Base-by-base conservation (phyloP, 2,797 vertebrate species). In the Sebastes oblongus region DNA sequence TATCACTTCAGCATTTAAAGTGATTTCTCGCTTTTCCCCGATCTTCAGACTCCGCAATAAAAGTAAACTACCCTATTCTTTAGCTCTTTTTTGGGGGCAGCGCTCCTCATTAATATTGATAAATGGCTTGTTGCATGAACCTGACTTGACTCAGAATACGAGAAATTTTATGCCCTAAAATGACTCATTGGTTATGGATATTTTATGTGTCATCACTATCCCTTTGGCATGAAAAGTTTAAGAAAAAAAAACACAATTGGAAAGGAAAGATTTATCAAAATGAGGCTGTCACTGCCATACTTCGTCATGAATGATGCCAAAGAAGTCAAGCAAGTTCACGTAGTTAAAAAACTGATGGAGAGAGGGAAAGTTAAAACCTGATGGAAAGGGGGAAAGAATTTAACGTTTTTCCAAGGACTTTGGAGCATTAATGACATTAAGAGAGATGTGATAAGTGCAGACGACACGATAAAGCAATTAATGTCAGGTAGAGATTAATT, bases 401-500 rank as follows among this genome's bases (percentile, higher is more conserved):
- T 27, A 67, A 68, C 55, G 20, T 72, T 68, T 83, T 70, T 30
- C 30, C 74, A 78, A 88, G 82, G 78, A 85, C 83, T 77, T 79
- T 75, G 39, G 55, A 69, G 78, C 66, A 46, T 81, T 66, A 76
- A 76, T 74, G 74, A 24, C 80, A 66, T 52, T n/a, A 78, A 74
- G 52, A 81, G 36, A 79, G 66, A 66, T n/a, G 73, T 3, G 76
- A 82, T 89, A 88, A 79, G 68, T 83, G 61, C 74, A 72, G 82
- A 80, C 2, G 66, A 66, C 70, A 76, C 10, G 70, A 80, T 81
- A 73, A 42, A 62, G 77, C 79, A 88, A 87, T 88, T 85, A 76
- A 84, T 24, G 85, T 86, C 88, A 87, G 84, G 80, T 75, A 75
- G 70, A 88, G 83, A 92, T 91, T 46, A 86, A 90, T 90, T 83